Evolutionary conservation across 2,888 invertebrate species (phyloP), one percentile per base, ranked within the genome.

Genomic region (Dasysyrphus albostriatus): DNA sequence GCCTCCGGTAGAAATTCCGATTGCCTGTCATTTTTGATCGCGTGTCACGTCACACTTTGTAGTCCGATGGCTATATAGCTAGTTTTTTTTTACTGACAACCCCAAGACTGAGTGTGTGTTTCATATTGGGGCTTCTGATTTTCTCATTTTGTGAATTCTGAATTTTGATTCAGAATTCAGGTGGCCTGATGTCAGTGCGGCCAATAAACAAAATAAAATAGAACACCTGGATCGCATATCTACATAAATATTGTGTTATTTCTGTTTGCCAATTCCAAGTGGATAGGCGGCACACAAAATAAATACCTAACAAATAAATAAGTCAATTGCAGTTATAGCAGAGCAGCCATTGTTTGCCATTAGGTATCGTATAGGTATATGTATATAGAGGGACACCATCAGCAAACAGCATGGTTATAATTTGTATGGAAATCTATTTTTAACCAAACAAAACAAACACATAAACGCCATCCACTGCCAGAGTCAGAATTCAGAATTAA

Each of bases 401-500:
- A 74, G 69, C 63, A 42, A 81, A 73, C 72, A 73, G 72, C 77
- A 51, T 79, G 65, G 75, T 49, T 49, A 63, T 58, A 74, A 83
- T 88, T 88, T 83, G 76, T 74, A 88, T 88, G 83, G 83, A 88
- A 80, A 76, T 88, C 88, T 88, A 88, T 88, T 88, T 88, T 76
- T 88, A 88, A 74, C 88, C 69, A 88, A 88, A 83, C 83, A 83
- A 83, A 83, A 83, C 88, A 61, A 76, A 83, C 69, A 80, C 83
- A 83, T 63, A 32, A 32, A 39, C 70, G 73, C 51, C 51, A 51
- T 37, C 32, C 32, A 32, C 14, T 39, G 59, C 24, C 47, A 10
- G 49, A 14, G 42, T 34, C 42, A 24, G 39, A 61, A 16, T 58
- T 61, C 39, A 61, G 39, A 61, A 59, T 42, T 61, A 39, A 61